Evolutionary conservation across 1,140 invertebrate species (phyloP).

Genomic region (Frieseomelitta varia): DNA sequence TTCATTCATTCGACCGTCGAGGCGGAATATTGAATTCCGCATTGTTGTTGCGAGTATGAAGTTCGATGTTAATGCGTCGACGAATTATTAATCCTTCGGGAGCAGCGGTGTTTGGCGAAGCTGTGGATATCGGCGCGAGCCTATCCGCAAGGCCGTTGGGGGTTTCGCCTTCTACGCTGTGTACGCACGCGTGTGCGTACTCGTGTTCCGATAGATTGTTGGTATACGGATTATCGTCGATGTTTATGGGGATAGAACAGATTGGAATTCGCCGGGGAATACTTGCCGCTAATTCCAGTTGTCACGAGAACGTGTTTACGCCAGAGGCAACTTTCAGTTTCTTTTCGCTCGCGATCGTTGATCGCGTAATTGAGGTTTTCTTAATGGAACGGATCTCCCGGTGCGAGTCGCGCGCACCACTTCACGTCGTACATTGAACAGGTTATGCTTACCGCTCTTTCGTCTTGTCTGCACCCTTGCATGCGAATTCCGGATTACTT

Average conservation of each 20-base stretch:
- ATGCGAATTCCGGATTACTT: conserved; percentile 69
- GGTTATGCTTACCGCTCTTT: conserved; percentile 77
- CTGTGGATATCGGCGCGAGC: neutral
- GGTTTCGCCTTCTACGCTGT: too few relatives aligned
- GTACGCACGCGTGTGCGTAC: too few relatives aligned
- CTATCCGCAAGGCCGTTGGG: too few relatives aligned
- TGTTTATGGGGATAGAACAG: neutral
- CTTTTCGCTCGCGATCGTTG: neutral
- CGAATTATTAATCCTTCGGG: conserved; percentile 30
- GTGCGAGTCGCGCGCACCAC: too few relatives aligned
- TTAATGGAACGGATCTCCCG: neutral
- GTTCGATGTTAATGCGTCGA: conserved; percentile 16
- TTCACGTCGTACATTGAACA: neutral
- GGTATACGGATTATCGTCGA: neutral
- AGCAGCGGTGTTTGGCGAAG: neutral
- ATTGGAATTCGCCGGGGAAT: neutral
- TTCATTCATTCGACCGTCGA: conserved; percentile 12
- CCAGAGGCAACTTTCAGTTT: neutral
- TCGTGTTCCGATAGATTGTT: conserved; percentile 11
- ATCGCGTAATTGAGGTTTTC: too few relatives aligned
- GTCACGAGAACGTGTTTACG: neutral
- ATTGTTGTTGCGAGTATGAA: neutral
- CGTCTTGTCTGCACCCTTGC: conserved; percentile 82
- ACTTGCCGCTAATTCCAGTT: neutral
- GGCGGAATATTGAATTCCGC: conserved; percentile 17